Base-by-base conservation (phyloP, 2,888 invertebrate genomes). In the Dione vanillae region DNA sequence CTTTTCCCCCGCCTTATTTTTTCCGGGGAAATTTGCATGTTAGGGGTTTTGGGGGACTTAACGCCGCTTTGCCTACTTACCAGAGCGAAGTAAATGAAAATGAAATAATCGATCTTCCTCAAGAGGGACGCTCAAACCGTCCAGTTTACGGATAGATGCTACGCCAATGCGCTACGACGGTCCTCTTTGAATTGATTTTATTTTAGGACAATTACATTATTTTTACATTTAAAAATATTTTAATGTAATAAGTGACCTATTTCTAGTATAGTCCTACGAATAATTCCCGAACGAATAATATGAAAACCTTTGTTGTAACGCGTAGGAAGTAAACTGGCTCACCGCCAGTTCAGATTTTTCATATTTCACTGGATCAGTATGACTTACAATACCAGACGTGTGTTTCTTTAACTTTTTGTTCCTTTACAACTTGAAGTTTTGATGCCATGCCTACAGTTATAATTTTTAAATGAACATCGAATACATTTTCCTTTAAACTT, bases 361-460 rank as follows among this genome's bases (percentile, higher is more conserved):
- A 90, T 91, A 91, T 91, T 88, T 90, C 87, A 88, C 87, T 86
- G 85, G 85, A 89, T 90, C 90, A 90, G 86, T 85, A 81, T 82
- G 81, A 86, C 83, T 85, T 85, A 86, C 84, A 87, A 86, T 85
- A 82, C 82, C 37, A 64, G 27, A 62, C 54, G 54, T 56, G 54
- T 64, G 45, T 64, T 68, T 54, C 51, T 67, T 64, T 27, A 56
- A 40, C 62, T 69, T 69, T 20, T 62, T 27, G 59, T 54, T 69
- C 14, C 37, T 64, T 37, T 61, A 45, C 37, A 19, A 61, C 12
- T 19, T 58, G 41, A 47, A 43, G 35, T 52, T 45, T 68, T 6
- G 7, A 35, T 35, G 37, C 37, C 49, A 40, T n/a, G 35, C 41
- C 54, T 45, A 20, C 14, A 2, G 16, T 64, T 56, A 11, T 11